Evolutionary conservation across 1,140 invertebrate genomes (phyloP), one percentile per base, ranked within the genome.

Genomic region (Pogonomyrmex barbatus): DNA sequence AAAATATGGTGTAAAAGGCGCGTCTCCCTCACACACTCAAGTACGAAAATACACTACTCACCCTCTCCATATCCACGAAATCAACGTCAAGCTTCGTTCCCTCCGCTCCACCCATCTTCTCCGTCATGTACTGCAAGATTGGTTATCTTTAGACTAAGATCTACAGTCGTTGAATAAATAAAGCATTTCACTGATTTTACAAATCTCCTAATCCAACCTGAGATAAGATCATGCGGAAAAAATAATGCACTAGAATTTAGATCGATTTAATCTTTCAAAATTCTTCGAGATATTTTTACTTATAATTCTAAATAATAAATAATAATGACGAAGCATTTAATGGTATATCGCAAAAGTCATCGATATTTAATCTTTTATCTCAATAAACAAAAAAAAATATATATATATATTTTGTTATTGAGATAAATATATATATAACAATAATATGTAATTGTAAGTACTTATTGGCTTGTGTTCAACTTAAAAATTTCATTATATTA

Each of bases 61-160:
- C 99, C 96, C 98, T 98, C 96, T 99, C 99, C 99, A 99, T 99
- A 94, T 99, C 99, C 95, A 98, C 96, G 94, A 99, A 99, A 93
- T 99, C 99, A 95, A 99, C 97, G 95, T 99, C 99, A 88, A 99
- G 96, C 96, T 99, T 99, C 88, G 99, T 99, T 93, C 99, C 99
- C 96, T 99, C 99, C 65, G 99, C 99, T 94, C 99, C 99, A 56
- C 99, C 99, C 97, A 99, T 99, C 95, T 99, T 99, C 96, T 99
- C 99, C 93, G 98, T 99, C 96, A 99, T 97, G 96, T 99, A 99
- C 99, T 99, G 85, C 97, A 97, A 92, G 95, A 89, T 88, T 68
- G 60, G 71, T 68, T 71, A 71, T 50, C 17, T n/a, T 73, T 75
- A 83, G 68, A 2, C 10, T 68, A 54, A 81, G 36, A 63, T 47